Base-by-base conservation (phyloP, 2,113 vertebrate genomes). In the Crotophaga sulcirostris region DNA sequence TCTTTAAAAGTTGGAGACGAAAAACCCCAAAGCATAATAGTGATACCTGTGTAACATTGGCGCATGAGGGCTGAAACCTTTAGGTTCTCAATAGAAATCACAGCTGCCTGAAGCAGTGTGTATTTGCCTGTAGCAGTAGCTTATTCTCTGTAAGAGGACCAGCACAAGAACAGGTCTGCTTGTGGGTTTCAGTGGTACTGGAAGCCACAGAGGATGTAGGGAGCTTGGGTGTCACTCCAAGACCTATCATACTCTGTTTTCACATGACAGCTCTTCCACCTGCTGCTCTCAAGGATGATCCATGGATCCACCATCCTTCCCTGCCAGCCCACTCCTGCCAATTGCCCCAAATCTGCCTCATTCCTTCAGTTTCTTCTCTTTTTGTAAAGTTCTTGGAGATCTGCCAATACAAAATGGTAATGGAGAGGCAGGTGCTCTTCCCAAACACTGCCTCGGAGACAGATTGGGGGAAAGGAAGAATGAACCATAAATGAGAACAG, bases 111-210 rank as follows among this genome's bases (percentile, higher is more conserved):
- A 62, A 81, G 63, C 25, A 87, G 47, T 5, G 1, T 44, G 36
- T 77, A 51, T 47, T 87, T 52, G 47, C 19, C 52, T 52, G 52
- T 51, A 72, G 64, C 38, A 72, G 34, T 23, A 72, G 20, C 18
- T 79, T 55, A 5, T 63, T 70, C 38, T 82, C 29, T 11, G 13
- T 11, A 52, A 74, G 66, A 42, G 16, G n/a, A 67, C 8, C 56
- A 78, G 47, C 54, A 54, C 28, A 31, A 52, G 73, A 66, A 20
- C 45, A 81, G 26, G 6, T 72, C 52, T 93, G 24, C 74, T 63
- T 0, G 24, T 49, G 82, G 52, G 4, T 64, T 68, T 56, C 45
- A 31, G 62, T 1, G 1, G 29, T 5, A 55, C 44, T 1, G 2
- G 34, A 18, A 9, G 54, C 24, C 58, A 75, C 42, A 38, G 33